Evolutionary conservation across 2,888 invertebrate species (phyloP), one percentile per base, ranked within the genome.

Genomic region (Ophion slaviceki): DNA sequence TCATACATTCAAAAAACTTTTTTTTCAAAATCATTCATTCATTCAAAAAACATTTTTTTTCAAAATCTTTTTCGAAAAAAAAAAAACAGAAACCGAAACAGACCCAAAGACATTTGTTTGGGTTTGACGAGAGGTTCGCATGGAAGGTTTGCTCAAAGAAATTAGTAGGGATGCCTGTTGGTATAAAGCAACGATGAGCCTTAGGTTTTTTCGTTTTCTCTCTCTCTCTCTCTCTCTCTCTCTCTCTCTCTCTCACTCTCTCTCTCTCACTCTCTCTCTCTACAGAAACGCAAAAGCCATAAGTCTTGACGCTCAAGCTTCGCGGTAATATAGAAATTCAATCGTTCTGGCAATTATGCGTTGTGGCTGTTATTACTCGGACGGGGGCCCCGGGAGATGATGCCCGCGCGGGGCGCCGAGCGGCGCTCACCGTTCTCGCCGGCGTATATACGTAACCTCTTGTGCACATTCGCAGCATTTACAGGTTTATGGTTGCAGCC

Each of bases 241-340:
- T 10, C 66, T 57, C 14, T 66, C 77, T 67, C 17, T 77, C 20
- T 36, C 40, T 77, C 40, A 24, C 67, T 20, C 47, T 32, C 66
- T 80, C 62, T 36, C 64, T 66, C 66, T 10, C 66, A 36, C 14
- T 66, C 77, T 67, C 17, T 77, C 20, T 36, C 40, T 77, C 40
- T 53, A 62, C 62, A 45, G 62, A 68, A 59, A 47, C 57, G 68
- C 79, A 78, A 74, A 71, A 68, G 86, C 82, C 84, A 88, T 90
- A 89, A 88, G 86, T 90, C 88, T 90, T 88, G 70, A 85, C 85
- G 87, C 85, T 85, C 88, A 74, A 84, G 82, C 90, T 90, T 90
- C 91, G 89, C 89, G 91, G 92, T 92, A 92, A 92, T 92, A 92
- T 91, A 93, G 92, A 92, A 93, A 93, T 93, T 92, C 93, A 93